These are phyloP conservation scores for Drosophila buzzatii DNA, from an alignment of 2,888 invertebrate species.

Conservation along the genomic window DNA sequence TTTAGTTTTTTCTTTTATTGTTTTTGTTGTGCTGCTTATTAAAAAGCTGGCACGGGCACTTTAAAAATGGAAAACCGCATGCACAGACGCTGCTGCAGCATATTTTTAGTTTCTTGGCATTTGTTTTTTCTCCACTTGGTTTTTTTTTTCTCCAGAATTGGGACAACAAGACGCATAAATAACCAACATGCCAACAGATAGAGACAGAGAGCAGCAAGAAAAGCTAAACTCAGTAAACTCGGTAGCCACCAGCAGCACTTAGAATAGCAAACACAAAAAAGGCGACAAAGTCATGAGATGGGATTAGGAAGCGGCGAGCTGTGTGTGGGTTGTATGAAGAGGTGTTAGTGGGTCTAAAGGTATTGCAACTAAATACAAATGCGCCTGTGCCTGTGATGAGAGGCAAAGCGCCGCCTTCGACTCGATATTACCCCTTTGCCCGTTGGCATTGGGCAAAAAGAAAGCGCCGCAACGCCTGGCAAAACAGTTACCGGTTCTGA, in stretches of 20 bases:
- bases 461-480: constrained; percentile 58
- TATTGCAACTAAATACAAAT: constrained; percentile 76
- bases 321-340: not conserved
- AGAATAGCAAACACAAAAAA: constrained; percentile 77
- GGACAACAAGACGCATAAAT: constrained; percentile 80
- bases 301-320: constrained; percentile 10
- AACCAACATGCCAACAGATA: constrained; percentile 70
- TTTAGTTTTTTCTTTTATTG: constrained; percentile 12
- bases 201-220: constrained; percentile 23
- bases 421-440: constrained; percentile 6
- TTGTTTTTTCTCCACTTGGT: not conserved
- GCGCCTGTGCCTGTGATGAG: constrained; percentile 61
- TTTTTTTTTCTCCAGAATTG: constrained; percentile 57
- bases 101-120: constrained; percentile 16
- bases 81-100: constrained; percentile 50
- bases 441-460: constrained; percentile 64
- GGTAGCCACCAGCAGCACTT: constrained; percentile 69
- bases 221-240: constrained; percentile 32
- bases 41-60: constrained; percentile 56
- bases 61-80: constrained; percentile 55
- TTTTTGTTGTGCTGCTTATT: constrained; percentile 61
- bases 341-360: constrained; percentile 21
- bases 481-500: constrained; percentile 75
- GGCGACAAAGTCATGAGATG: constrained; percentile 47
- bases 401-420: constrained; percentile 48